Conservation (phyloP, 2,888 invertebrate genomes). For the Amaurobius ferox region DNA sequence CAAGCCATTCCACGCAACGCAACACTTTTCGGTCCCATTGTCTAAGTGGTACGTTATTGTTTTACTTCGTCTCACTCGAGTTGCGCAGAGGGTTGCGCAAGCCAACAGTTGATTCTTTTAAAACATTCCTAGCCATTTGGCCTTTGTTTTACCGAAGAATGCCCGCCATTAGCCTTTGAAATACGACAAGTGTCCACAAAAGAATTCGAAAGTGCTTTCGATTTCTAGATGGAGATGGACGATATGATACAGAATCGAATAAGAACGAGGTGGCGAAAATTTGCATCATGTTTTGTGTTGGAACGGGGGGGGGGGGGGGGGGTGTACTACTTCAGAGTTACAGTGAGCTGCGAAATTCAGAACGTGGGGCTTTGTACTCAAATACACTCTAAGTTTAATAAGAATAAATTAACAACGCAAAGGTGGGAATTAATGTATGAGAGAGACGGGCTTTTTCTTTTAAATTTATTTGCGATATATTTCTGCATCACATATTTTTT, state of each 20-base stretch:
- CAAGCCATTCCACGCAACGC: not conserved
- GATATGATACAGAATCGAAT: not conserved
- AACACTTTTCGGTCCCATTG: slow-evolving; percentile 40
- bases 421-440: too few species aligned
- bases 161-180: slow-evolving; percentile 31
- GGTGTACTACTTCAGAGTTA: not conserved
- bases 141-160: slow-evolving; percentile 53
- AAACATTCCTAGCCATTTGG: slow-evolving; percentile 8
- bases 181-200: slow-evolving; percentile 21
- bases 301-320: not conserved
- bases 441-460: too few species aligned
- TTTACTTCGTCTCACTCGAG: slow-evolving; percentile 23
- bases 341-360: not conserved
- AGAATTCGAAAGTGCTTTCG: not conserved
- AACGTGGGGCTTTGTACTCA: not conserved
- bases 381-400: too few species aligned
- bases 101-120: slow-evolving; percentile 11
- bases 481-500: too few species aligned
- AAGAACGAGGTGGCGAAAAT: not conserved
- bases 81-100: slow-evolving; percentile 31
- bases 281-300: not conserved
- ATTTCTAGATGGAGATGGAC: slow-evolving; percentile 1
- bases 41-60: slow-evolving; percentile 16
- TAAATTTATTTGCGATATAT: too few species aligned
- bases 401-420: too few species aligned